Percentiles rank a stretch among this genome's conserved stretches.
Conservation (phyloP, 2,888 invertebrate species). For the Sesia bembeciformis region DNA sequence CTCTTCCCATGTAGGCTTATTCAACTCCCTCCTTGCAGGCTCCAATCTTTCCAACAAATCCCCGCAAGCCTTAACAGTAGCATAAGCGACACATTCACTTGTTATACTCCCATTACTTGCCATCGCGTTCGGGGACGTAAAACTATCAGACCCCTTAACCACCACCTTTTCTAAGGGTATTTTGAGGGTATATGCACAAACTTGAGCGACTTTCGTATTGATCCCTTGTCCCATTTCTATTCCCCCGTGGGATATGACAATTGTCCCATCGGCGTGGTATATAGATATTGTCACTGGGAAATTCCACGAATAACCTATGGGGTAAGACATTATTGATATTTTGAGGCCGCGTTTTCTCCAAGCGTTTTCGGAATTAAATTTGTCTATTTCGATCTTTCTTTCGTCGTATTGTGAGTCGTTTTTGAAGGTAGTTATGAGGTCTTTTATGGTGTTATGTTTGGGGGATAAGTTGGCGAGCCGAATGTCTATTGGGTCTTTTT, state of each 20-base stretch:
- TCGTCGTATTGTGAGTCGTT: constrained; percentile 70
- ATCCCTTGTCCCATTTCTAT: constrained; percentile 87
- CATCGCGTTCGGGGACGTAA: constrained; percentile 78
- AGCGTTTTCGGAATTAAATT: constrained; percentile 78
- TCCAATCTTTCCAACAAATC: constrained; percentile 58
- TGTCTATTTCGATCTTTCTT: constrained; percentile 60
- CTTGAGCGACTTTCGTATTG: constrained; percentile 79
- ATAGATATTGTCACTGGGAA: constrained; percentile 77
- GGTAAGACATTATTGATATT: constrained; percentile 78
- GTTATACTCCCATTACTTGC: constrained; percentile 82
- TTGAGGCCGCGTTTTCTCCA: constrained; percentile 83
- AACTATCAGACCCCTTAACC: constrained; percentile 78
- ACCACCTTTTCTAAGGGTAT: constrained; percentile 74
- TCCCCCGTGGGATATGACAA: constrained; percentile 80
- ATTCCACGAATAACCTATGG: constrained; percentile 64
- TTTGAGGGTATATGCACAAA: constrained; percentile 79
- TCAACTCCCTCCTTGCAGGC: constrained; percentile 42
- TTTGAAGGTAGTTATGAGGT: constrained; percentile 74
- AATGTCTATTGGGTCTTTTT: constrained; percentile 75
- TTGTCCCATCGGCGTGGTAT: constrained; percentile 79
- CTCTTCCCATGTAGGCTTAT: constrained; percentile 66
- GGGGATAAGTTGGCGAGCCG: constrained; percentile 65
- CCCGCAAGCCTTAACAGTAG: constrained; percentile 68
- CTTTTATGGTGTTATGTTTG: constrained; percentile 35
- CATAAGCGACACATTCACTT: constrained; percentile 80